A percentile compares a stretch with the other conserved stretches of the same genome.
Evolutionary conservation across 2,888 invertebrate species (phyloP).

Genomic region (Biston betularia): DNA sequence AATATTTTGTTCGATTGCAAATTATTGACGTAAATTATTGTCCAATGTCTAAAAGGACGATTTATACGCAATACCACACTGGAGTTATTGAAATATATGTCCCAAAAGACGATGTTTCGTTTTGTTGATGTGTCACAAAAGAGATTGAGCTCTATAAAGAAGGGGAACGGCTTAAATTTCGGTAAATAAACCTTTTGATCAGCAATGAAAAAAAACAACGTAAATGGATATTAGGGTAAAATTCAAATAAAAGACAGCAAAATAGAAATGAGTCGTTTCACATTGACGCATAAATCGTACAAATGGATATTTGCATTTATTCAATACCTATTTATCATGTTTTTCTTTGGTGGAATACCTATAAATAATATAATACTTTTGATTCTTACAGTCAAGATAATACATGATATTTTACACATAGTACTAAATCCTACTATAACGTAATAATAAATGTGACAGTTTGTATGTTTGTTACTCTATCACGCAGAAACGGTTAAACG

Average conservation of each 20-base stretch:
- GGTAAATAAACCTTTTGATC: constrained; percentile 43
- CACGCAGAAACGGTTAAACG: too few relatives aligned
- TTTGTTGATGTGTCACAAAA: constrained; percentile 52
- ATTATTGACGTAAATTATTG: constrained; percentile 76
- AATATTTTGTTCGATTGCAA: constrained; percentile 61
- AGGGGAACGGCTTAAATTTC: constrained; percentile 56
- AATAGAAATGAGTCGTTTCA: constrained; percentile 76
- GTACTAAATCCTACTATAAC: too few relatives aligned
- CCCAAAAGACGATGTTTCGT: constrained; percentile 74
- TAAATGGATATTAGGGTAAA: constrained; percentile 71
- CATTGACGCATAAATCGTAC: constrained; percentile 74
- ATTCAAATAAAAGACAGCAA: constrained; percentile 74
- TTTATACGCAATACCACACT: constrained; percentile 76
- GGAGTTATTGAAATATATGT: constrained; percentile 83
- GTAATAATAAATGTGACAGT: too few relatives aligned
- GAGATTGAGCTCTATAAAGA: constrained; percentile 59
- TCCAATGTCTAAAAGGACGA: constrained; percentile 78
- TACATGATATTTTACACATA: neutral
- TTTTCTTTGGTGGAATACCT: constrained; percentile 15
- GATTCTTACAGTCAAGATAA: constrained; percentile 14
- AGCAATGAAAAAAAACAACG: constrained; percentile 64
- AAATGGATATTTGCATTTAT: constrained; percentile 73
- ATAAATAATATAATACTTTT: constrained; percentile 11
- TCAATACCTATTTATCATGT: constrained; percentile 55
- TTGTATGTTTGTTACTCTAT: too few relatives aligned